Evolutionary conservation across 2,797 vertebrate species (phyloP).

Genomic region (Anguilla anguilla): DNA sequence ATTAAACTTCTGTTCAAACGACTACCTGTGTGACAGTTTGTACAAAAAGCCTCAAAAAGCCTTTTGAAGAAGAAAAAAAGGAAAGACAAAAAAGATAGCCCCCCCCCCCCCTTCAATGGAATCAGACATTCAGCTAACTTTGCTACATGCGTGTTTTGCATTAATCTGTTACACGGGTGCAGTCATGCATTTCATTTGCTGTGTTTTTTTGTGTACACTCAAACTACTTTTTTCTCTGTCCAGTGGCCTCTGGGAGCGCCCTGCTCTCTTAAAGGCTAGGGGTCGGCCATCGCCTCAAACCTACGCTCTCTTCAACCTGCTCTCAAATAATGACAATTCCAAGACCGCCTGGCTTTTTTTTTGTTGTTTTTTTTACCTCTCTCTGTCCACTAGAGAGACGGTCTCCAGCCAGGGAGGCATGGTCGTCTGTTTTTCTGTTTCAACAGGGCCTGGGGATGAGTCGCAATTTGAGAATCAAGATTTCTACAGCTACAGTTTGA

Average conservation of each 20-base stretch:
- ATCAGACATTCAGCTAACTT: not conserved
- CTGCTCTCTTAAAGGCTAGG: not conserved
- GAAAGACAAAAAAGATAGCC: not conserved
- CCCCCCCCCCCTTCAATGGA: not conserved
- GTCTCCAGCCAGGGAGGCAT: constrained; percentile 23
- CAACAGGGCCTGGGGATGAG: constrained; percentile 5
- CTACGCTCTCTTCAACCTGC: not conserved
- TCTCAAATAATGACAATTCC: not conserved
- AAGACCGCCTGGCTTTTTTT: not conserved
- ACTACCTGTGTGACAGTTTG: not conserved
- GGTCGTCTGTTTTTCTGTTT: constrained; percentile 1
- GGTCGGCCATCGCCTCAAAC: not conserved
- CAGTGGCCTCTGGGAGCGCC: not conserved
- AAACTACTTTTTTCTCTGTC: not conserved
- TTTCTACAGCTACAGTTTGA: not conserved
- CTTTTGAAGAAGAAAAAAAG: not conserved
- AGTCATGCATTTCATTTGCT: not conserved
- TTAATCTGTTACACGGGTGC: not conserved
- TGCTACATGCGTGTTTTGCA: not conserved
- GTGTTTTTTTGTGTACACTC: not conserved
- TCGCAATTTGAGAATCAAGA: constrained; percentile 14
- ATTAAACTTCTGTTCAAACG: not conserved
- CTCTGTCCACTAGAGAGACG: not conserved
- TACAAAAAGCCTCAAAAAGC: not conserved
- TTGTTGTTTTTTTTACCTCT: not conserved